Percentiles rank a stretch among this genome's conserved stretches.
Evolutionary conservation across 2,797 vertebrate genomes (phyloP).

Genomic region (Limosa lapponica): DNA sequence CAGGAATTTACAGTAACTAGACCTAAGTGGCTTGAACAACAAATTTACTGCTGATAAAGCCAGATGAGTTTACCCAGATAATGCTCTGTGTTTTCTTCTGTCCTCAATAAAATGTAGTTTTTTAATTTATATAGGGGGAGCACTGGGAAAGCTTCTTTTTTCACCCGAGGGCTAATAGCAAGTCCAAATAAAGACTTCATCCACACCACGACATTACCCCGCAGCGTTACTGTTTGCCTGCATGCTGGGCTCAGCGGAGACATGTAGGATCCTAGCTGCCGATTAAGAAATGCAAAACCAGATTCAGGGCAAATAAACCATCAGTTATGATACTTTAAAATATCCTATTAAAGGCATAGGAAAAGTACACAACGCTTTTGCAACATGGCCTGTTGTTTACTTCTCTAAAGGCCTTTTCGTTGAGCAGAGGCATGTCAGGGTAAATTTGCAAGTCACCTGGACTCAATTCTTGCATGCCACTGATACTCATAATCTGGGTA

Average conservation of each 20-base stretch:
- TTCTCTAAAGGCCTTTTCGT: not conserved
- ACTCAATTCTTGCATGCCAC: not conserved
- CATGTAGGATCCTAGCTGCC: not conserved
- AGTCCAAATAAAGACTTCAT: not conserved
- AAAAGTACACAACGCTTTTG: not conserved
- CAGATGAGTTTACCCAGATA: not conserved
- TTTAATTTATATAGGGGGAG: not conserved
- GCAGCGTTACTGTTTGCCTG: not conserved
- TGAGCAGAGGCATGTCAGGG: not conserved
- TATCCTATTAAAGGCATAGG: not conserved
- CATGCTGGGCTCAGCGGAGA: rapidly evolving
- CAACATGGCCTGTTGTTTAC: not conserved
- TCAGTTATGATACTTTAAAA: not conserved
- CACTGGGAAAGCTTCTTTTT: not conserved
- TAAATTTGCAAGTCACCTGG: not conserved
- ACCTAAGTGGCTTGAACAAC: conserved; percentile 22
- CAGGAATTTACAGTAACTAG: conserved; percentile 13
- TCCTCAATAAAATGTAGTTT: not conserved
- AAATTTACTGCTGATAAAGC: conserved; percentile 35
- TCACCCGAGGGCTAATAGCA: not conserved
- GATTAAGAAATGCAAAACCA: not conserved
- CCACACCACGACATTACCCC: rapidly evolving
- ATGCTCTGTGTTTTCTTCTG: not conserved
- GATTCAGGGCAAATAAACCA: not conserved
- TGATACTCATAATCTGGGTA: not conserved